Evolutionary conservation across 2,888 invertebrate genomes (phyloP).

Genomic region (Blastobasis adustella): DNA sequence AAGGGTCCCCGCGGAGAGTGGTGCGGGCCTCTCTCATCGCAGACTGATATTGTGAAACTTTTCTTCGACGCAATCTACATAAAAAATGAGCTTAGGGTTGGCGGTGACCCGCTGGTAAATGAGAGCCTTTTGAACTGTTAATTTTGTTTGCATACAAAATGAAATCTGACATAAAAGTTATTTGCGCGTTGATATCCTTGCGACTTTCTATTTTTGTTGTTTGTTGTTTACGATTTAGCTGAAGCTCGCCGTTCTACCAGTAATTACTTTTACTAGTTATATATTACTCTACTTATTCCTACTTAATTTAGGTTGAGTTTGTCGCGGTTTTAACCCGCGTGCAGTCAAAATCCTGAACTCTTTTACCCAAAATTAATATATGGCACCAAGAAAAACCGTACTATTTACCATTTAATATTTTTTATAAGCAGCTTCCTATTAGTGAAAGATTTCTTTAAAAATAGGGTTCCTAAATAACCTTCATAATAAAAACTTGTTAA

Average conservation of each 20-base stretch:
- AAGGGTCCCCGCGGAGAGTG: slow-evolving; percentile 40
- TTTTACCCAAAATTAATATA: too few species aligned
- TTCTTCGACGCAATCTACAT: slow-evolving; percentile 70
- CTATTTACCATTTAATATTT: too few species aligned
- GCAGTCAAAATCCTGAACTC: too few species aligned
- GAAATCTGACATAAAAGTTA: slow-evolving; percentile 64
- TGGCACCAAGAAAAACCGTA: too few species aligned
- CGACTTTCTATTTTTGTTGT: slow-evolving; percentile 24
- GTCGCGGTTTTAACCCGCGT: too few species aligned
- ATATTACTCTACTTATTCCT: too few species aligned
- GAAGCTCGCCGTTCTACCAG: background rate
- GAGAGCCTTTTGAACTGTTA: slow-evolving; percentile 70
- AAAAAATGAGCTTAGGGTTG: slow-evolving; percentile 68
- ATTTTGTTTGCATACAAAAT: slow-evolving; percentile 70
- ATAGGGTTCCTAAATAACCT: too few species aligned
- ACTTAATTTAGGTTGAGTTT: too few species aligned
- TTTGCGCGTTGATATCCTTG: slow-evolving; percentile 46
- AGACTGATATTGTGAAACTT: slow-evolving; percentile 70
- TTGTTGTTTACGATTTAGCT: slow-evolving; percentile 16
- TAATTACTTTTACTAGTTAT: too few species aligned
- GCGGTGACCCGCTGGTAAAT: slow-evolving; percentile 67
- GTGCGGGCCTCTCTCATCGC: slow-evolving; percentile 41
- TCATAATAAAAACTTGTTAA: too few species aligned
- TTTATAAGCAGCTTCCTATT: too few species aligned
- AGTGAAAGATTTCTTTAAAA: too few species aligned